Evolutionary conservation across 2,113 vertebrate genomes (phyloP).

Genomic region (Stigmatopora nigra): DNA sequence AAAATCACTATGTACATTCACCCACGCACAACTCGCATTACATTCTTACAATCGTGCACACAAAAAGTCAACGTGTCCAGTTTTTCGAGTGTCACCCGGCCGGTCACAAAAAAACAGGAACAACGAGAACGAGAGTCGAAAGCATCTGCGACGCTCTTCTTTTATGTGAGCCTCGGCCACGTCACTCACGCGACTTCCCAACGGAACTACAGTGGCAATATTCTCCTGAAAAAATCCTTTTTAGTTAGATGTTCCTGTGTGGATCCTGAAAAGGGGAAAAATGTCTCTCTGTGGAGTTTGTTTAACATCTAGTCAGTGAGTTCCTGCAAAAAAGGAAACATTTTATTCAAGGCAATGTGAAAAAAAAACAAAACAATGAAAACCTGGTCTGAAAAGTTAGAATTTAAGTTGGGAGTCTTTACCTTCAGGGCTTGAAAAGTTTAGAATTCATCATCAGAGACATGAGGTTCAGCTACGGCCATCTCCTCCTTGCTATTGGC

Average conservation of each 20-base stretch:
- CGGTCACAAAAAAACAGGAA: conserved; percentile 6
- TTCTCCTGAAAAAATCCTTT: conserved; percentile 14
- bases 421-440: conserved; percentile 38
- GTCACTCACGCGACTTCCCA: conserved; percentile 26
- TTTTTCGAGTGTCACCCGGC: conserved; percentile 45
- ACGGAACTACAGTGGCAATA: conserved; percentile 24
- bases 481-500: conserved; percentile 96
- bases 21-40: conserved; percentile 12
- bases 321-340: conserved; percentile 8
- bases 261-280: conserved; percentile 21
- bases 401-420: conserved; percentile 6
- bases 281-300: not conserved
- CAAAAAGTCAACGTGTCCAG: conserved; percentile 23
- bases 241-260: conserved; percentile 30
- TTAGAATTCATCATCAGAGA: conserved; percentile 82
- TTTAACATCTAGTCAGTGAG: not conserved
- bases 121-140: conserved; percentile 21
- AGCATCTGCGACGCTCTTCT: conserved; percentile 28
- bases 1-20: conserved; percentile 47
- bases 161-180: conserved; percentile 22
- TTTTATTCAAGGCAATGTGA: not conserved
- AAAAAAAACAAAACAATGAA: not conserved
- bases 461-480: conserved; percentile 85
- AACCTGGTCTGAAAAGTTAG: not conserved
- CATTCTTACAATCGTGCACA: conserved; percentile 38